These are phyloP conservation scores for Glossophaga mutica DNA, from an alignment of 2,797 vertebrate genomes.

Conservation along the genomic window DNA sequence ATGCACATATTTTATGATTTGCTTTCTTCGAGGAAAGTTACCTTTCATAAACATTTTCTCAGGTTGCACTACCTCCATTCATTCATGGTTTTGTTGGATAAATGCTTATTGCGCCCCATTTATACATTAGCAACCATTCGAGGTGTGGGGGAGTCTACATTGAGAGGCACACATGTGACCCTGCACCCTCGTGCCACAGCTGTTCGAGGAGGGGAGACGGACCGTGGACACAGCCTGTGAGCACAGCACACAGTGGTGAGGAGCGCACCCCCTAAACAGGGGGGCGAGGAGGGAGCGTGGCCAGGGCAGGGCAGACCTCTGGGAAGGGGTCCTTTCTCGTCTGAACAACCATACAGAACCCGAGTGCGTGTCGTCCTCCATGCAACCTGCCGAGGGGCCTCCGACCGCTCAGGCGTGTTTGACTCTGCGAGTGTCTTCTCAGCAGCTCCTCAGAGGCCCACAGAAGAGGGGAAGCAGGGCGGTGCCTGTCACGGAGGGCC, in stretches of 20 bases:
- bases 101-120: background rate
- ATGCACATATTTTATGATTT: background rate
- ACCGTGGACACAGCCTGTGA: too few species aligned
- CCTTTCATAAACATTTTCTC: background rate
- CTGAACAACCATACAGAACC: background rate
- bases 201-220: background rate
- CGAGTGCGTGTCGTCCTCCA: too few species aligned
- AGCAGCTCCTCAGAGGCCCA: background rate
- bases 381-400: rapidly evolving
- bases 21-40: background rate
- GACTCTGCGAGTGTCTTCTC: background rate
- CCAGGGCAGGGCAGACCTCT: background rate
- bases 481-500: rapidly evolving
- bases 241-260: too few species aligned
- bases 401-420: too few species aligned
- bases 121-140: background rate
- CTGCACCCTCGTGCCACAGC: too few species aligned
- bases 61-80: background rate
- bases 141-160: background rate
- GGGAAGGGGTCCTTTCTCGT: background rate
- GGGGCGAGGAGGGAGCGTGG: background rate
- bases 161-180: background rate
- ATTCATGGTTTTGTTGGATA: background rate
- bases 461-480: background rate
- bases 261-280: too few species aligned